Percentiles rank a stretch among this genome's conserved stretches.
These are phyloP conservation scores for Hippocampus zosterae DNA, from an alignment of 2,113 vertebrate genomes.

Conservation along the genomic window DNA sequence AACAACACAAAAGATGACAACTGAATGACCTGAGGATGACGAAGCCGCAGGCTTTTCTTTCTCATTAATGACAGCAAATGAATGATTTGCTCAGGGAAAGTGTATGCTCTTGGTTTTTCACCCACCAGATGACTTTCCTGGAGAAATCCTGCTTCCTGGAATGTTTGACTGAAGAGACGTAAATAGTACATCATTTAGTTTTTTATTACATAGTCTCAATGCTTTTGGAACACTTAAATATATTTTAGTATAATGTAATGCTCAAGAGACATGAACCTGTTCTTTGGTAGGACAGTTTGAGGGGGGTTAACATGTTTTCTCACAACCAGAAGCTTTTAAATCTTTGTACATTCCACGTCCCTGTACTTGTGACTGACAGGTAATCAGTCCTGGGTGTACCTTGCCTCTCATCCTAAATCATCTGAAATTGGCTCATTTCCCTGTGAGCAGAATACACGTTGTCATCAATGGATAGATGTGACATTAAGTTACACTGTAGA, in stretches of 20 bases:
- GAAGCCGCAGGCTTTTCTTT: background rate
- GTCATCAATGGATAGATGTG: background rate
- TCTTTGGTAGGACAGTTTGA: constrained; percentile 2
- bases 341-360: background rate
- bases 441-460: background rate
- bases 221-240: constrained; percentile 83
- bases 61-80: background rate
- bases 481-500: too few relatives aligned
- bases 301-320: background rate
- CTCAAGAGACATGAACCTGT: constrained; percentile 71
- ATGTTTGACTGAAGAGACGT: background rate
- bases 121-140: background rate
- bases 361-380: background rate
- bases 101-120: background rate
- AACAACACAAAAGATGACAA: background rate
- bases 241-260: constrained; percentile 87
- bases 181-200: background rate
- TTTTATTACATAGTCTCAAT: constrained; percentile 46
- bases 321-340: background rate
- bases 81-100: background rate
- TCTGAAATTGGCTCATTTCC: background rate
- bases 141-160: background rate
- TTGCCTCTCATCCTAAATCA: background rate
- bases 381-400: background rate
- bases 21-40: background rate